Base-by-base conservation (phyloP, 2,113 vertebrate genomes). In the Lepus americanus region DNA sequence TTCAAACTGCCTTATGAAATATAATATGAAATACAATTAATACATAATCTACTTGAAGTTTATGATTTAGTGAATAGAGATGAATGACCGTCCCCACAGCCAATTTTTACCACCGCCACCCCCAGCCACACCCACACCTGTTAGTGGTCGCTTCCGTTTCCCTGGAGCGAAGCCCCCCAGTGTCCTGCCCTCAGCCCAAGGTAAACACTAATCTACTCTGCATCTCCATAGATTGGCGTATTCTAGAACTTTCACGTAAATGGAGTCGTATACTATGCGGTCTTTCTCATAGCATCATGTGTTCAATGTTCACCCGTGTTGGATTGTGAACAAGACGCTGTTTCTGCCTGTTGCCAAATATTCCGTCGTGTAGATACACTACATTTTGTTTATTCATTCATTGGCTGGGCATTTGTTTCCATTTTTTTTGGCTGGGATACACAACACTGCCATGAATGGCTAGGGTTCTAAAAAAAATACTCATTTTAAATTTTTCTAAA, bases 1-100 rank as follows among this genome's bases (percentile, higher is more conserved):
- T 69, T 51, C 53, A 80, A 77, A 74, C 63, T 78, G n/a, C 9
- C 72, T 89, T 86, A 67, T 79, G 81, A 82, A 61, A 61, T 94
- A 17, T 53, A 55, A 76, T 44, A 36, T 36, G 33, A 82, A 61
- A 61, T 94, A 17, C 51, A 55, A 76, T 44, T 89, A 10, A 55
- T 66, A 4, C 44, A 25, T 19, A 69, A 29, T 33, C 31, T 53
- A 77, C 51, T 79, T 69, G 59, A 73, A 80, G n/a, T 44, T 81
- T 83, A 86, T 70, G 78, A 36, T 67, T 9, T 61, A 5, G 66
- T 53, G 55, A 25, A 14, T 20, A 69, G 77, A 80, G 27, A 13
- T 63, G 31, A 73, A 19, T 19, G 61, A 5, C 69, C 55, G 61
- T 82, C 27, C n/a, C 17, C 22, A 39, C 63, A 33, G 2, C 79